Conservation (phyloP, 2,888 invertebrate species). For the Allygus modestus region DNA sequence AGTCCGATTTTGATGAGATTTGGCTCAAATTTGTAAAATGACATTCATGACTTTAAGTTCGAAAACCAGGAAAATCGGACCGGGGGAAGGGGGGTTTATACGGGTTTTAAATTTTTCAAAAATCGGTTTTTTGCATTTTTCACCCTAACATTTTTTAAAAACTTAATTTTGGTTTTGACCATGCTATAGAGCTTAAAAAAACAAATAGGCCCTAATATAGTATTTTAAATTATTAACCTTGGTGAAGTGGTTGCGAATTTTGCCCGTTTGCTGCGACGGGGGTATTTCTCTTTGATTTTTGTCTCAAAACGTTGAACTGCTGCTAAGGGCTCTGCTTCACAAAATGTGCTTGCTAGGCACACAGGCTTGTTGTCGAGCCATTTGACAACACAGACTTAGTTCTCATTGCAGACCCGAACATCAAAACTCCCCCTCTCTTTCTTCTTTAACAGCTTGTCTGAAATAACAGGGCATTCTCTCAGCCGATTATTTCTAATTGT, state of each 20-base stretch:
- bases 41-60: too few relatives aligned
- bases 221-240: too few relatives aligned
- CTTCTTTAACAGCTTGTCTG: conserved; percentile 65
- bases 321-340: conserved; percentile 61
- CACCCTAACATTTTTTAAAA: too few relatives aligned
- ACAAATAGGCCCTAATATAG: too few relatives aligned
- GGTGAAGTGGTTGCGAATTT: conserved; percentile 30
- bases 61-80: too few relatives aligned
- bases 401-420: conserved; percentile 62
- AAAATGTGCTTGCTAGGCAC: conserved; percentile 66
- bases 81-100: too few relatives aligned
- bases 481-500: conserved; percentile 65
- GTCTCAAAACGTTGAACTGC: conserved; percentile 55
- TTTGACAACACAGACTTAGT: conserved; percentile 66
- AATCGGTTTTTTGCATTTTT: too few relatives aligned
- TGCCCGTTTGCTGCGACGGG: background rate
- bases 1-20: too few relatives aligned
- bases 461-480: conserved; percentile 56
- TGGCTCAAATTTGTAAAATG: too few relatives aligned
- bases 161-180: too few relatives aligned
- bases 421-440: conserved; percentile 65
- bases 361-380: conserved; percentile 69
- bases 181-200: too few relatives aligned
- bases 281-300: conserved; percentile 47
- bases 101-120: too few relatives aligned